Evolutionary conservation across 30 jellyfish, hydroid and myxozoan species (phyloP), one percentile per base, ranked within the genome.

Genomic region (Catostylus mosaicus): DNA sequence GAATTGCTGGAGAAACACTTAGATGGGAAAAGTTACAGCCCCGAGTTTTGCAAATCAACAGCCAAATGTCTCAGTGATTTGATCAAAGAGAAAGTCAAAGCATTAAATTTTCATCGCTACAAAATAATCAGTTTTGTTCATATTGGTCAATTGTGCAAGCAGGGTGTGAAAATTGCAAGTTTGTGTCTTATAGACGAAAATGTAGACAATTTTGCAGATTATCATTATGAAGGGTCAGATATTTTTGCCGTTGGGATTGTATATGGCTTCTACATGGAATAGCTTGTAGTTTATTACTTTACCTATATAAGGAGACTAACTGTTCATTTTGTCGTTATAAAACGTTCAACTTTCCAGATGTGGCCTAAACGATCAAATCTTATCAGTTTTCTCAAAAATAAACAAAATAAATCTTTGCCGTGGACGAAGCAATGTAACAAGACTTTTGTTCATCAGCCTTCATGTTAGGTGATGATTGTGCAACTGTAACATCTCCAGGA

Each of bases 221-320:
- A 73, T 51, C 52, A 29, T 9, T 70, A 34, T 2, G 75, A 83
- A 70, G 80, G 82, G 40, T 12, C 72, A 1, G 86, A 57, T 31
- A 35, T 83, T 16, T 71, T 83, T 45, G 93, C 93, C 1, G 81
- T 73, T 11, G 93, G 93, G 2, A 75, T 83, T 57, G 93, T 83
- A 14, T 83, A 83, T 61, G 93, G 93, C 1, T 37, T 83, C 45
- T 83, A 70, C 38, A 71, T 59, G 87, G 93, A 83, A 50, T 83
- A 71, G 30, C 3, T 7, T n/a, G n/a, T n/a, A n/a, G n/a, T n/a
- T n/a, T n/a, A 36, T 63, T 29, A 36, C 30, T 31, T 36, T 63
- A 63, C 45, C 76, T 16, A 24, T 27, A n/a, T n/a, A n/a, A n/a
- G n/a, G n/a, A n/a, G n/a, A n/a, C n/a, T n/a, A n/a, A n/a, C n/a